A percentile compares a stretch with the other conserved stretches of the same genome.
Conservation (phyloP, 1,140 invertebrate species). For the Zophobas atratus region DNA sequence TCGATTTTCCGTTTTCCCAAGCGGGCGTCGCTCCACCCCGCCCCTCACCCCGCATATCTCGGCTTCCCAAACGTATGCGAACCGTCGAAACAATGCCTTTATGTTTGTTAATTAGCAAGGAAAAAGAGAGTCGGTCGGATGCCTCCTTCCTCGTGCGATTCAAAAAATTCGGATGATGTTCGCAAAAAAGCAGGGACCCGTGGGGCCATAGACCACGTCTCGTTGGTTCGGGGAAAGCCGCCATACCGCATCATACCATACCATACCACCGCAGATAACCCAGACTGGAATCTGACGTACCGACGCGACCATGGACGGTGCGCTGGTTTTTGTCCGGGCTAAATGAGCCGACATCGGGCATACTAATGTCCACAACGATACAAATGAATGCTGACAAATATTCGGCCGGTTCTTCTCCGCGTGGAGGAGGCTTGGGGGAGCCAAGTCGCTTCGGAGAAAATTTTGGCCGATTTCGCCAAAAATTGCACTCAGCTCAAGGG, state of each 20-base stretch:
- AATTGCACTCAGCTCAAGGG: no score
- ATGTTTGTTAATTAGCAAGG: slow-evolving; percentile 58
- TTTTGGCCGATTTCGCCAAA: no score
- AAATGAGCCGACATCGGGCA: slow-evolving; percentile 52
- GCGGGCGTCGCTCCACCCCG: no score
- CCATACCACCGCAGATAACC: slow-evolving; percentile 23
- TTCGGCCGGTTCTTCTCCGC: slow-evolving; percentile 43
- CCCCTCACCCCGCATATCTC: no score
- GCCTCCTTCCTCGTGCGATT: slow-evolving; percentile 30
- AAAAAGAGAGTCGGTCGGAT: slow-evolving; percentile 51
- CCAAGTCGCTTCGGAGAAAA: no score
- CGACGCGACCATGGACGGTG: slow-evolving; percentile 6
- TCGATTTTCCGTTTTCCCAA: no score
- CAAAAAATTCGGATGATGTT: slow-evolving; percentile 43
- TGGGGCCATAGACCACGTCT: slow-evolving; percentile 47
- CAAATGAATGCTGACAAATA: slow-evolving; percentile 52
- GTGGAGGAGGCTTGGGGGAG: no score
- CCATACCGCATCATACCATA: background rate
- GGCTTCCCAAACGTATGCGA: slow-evolving; percentile 20
- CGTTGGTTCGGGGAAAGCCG: slow-evolving; percentile 49
- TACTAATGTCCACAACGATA: slow-evolving; percentile 50
- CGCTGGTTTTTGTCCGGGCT: slow-evolving; percentile 49
- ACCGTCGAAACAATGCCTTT: slow-evolving; percentile 56
- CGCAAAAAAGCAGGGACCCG: slow-evolving; percentile 35
- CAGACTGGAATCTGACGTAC: slow-evolving; percentile 51